Evolutionary conservation across 2,113 vertebrate genomes (phyloP).

Genomic region (Larimichthys crocea): DNA sequence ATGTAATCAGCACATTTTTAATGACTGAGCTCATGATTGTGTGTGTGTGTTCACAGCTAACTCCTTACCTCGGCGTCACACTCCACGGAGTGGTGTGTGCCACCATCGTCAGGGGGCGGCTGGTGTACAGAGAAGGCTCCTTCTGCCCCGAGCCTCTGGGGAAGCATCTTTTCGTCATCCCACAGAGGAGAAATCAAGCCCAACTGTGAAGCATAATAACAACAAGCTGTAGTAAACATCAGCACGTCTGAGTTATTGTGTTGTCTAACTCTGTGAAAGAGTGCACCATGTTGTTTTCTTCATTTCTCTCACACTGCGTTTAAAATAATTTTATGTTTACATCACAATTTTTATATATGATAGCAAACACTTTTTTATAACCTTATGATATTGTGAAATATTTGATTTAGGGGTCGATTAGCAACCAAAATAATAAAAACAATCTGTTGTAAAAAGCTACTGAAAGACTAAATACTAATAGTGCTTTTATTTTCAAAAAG

Average conservation of each 20-base stretch:
- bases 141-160: conserved; percentile 82
- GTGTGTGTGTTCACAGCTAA: conserved; percentile 27
- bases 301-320: background rate
- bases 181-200: conserved; percentile 27
- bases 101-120: conserved; percentile 82
- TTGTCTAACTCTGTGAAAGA: background rate
- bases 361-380: background rate
- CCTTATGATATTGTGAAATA: background rate
- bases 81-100: conserved; percentile 81
- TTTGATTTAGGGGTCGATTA: background rate
- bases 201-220: conserved; percentile 39
- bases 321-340: background rate
- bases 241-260: background rate
- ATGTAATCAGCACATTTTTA: background rate
- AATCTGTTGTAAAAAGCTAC: background rate
- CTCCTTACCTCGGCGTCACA: conserved; percentile 59
- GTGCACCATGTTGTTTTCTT: background rate
- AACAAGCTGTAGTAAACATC: conserved; percentile 12
- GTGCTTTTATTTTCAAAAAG: background rate
- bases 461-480: background rate
- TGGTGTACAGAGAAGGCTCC: conserved; percentile 84
- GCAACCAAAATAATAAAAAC: background rate
- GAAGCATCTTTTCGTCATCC: conserved; percentile 75
- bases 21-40: background rate
- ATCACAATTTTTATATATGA: background rate